These are phyloP conservation scores for Cyanistes caeruleus DNA, from an alignment of 2,113 vertebrate species.

Conservation along the genomic window DNA sequence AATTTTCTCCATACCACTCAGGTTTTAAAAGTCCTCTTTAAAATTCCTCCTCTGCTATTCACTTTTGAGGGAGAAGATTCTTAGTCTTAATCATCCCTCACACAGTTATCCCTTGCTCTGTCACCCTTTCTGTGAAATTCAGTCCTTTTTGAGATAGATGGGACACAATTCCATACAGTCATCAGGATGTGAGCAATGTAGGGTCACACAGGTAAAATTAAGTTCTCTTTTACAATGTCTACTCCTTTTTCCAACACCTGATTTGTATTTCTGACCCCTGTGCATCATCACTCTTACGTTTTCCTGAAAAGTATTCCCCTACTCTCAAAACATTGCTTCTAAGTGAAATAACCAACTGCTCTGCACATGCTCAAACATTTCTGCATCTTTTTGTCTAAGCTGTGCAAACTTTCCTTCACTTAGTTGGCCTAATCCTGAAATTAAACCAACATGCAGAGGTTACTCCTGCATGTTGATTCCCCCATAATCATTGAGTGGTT, in stretches of 20 bases:
- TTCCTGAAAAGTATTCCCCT: background rate
- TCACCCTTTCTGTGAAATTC: background rate
- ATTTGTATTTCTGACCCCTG: background rate
- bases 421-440: background rate
- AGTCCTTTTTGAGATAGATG: background rate
- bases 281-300: background rate
- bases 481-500: background rate
- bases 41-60: conserved; percentile 15
- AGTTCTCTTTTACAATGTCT: background rate
- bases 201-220: background rate
- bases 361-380: background rate
- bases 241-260: background rate
- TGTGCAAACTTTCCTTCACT: background rate
- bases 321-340: background rate
- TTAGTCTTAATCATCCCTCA: background rate
- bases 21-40: conserved; percentile 13
- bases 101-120: background rate
- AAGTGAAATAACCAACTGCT: background rate
- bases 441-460: background rate
- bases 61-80: background rate
- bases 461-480: background rate
- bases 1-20: background rate
- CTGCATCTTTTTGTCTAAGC: background rate
- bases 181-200: background rate
- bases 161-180: background rate